phyloP scores from a whole-genome alignment of 2,797 vertebrate species.

The Microctenopoma stevenorrisi region DNA sequence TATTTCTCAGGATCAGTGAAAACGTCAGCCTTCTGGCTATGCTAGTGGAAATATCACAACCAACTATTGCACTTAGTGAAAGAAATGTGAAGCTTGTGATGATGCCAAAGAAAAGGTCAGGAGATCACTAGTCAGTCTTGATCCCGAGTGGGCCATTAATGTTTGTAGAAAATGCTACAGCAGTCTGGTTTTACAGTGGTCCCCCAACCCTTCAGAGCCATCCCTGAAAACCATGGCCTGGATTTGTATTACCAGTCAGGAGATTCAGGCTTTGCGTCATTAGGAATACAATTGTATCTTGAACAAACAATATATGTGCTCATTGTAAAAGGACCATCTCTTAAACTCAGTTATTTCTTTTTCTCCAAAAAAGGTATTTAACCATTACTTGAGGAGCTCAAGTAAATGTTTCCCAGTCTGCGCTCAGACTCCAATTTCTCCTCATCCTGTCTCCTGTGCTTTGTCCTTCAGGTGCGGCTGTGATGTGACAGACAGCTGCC shows the following conservation, averaged over 20 bases:
- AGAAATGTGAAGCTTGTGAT: background rate
- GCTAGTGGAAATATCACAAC: no score
- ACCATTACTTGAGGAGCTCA: background rate
- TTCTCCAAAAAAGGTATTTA: background rate
- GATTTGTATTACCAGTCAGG: background rate
- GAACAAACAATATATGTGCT: no score
- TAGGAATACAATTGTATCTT: no score
- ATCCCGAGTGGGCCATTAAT: background rate
- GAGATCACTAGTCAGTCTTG: no score
- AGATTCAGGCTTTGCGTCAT: background rate
- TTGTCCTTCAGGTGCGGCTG: conserved; percentile 69
- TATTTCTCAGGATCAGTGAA: no score
- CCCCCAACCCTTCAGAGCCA: no score
- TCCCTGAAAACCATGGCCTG: background rate
- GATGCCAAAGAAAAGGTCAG: no score
- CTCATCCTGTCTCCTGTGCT: conserved; percentile 8
- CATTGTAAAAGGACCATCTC: no score
- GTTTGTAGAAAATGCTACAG: background rate
- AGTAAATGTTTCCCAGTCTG: background rate
- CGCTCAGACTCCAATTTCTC: background rate
- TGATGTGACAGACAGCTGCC: conserved; percentile 72
- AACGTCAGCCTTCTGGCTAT: no score
- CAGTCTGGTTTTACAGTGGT: no score
- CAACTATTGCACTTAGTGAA: background rate
- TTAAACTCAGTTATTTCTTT: background rate